Conservation (phyloP, 2,113 vertebrate species). For the Pelodiscus sinensis region DNA sequence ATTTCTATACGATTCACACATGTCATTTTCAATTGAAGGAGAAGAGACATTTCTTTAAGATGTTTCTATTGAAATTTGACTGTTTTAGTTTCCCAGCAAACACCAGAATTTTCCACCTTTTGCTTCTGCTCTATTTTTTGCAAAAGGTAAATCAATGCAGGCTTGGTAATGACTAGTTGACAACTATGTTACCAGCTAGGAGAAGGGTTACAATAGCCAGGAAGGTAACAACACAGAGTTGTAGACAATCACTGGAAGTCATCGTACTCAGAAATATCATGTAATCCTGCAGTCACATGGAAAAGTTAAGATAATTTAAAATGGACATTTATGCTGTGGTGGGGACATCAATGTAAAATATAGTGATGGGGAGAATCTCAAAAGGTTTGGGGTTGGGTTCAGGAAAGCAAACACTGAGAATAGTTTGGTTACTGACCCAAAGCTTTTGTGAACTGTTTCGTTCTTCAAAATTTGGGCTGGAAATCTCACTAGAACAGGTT, state of each 20-base stretch:
- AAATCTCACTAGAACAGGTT: background rate
- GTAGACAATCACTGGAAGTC: rapidly evolving
- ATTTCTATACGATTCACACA: background rate
- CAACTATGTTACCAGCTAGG: background rate
- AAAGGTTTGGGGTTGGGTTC: rapidly evolving
- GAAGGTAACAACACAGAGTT: rapidly evolving
- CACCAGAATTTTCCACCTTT: background rate
- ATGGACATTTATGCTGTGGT: rapidly evolving
- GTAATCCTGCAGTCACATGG: background rate
- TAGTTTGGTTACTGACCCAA: background rate
- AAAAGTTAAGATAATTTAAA: background rate
- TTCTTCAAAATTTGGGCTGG: background rate
- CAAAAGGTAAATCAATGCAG: background rate
- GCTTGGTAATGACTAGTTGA: no score
- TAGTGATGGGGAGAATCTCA: background rate
- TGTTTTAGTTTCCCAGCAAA: background rate
- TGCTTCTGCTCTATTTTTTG: background rate
- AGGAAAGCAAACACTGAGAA: background rate
- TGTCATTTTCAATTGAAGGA: background rate
- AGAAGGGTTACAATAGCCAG: rapidly evolving
- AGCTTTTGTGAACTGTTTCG: background rate
- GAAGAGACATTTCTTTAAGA: background rate
- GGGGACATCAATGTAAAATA: rapidly evolving
- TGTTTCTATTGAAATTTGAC: background rate
- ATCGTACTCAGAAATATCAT: rapidly evolving